phyloP scores from a whole-genome alignment of 2,888 invertebrate species.

The Brachyopa scutellaris region DNA sequence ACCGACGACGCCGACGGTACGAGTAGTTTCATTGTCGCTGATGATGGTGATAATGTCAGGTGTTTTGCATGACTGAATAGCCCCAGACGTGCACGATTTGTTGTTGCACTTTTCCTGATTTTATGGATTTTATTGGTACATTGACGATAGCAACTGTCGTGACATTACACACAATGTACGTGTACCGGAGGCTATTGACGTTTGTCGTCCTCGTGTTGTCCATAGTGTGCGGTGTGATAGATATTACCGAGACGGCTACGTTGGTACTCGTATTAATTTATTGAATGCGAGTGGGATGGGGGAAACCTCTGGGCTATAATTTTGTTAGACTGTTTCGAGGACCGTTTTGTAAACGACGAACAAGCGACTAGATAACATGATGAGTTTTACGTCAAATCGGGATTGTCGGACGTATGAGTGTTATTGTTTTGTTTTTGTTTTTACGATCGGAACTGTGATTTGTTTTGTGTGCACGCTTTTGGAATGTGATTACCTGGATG shows the following conservation, averaged over 20 bases:
- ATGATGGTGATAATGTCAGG: constrained; percentile 11
- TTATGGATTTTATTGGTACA: neutral
- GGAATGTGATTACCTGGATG: constrained; percentile 18
- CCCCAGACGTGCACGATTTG: neutral
- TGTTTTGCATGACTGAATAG: constrained; percentile 12
- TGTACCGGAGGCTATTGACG: constrained; percentile 21
- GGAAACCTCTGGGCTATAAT: constrained; percentile 7
- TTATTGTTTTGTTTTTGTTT: too few relatives aligned
- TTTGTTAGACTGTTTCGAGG: neutral
- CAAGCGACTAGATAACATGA: neutral
- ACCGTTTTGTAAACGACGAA: constrained; percentile 10
- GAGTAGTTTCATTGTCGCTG: too few relatives aligned
- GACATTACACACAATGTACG: neutral
- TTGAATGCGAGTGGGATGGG: constrained; percentile 5
- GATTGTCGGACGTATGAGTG: constrained; percentile 1
- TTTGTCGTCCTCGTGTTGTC: neutral
- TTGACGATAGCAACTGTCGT: neutral
- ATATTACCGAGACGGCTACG: neutral
- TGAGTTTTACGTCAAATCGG: constrained; percentile 33
- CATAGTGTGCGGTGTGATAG: neutral
- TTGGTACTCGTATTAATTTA: constrained; percentile 36
- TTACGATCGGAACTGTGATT: constrained; percentile 31
- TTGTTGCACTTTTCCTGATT: neutral
- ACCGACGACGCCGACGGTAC: neutral
- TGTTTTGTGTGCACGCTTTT: constrained; percentile 29